A percentile compares a stretch with the other conserved stretches of the same genome.
Conservation (phyloP, 2,888 invertebrate genomes). For the Caenorhabditis sp. region DNA sequence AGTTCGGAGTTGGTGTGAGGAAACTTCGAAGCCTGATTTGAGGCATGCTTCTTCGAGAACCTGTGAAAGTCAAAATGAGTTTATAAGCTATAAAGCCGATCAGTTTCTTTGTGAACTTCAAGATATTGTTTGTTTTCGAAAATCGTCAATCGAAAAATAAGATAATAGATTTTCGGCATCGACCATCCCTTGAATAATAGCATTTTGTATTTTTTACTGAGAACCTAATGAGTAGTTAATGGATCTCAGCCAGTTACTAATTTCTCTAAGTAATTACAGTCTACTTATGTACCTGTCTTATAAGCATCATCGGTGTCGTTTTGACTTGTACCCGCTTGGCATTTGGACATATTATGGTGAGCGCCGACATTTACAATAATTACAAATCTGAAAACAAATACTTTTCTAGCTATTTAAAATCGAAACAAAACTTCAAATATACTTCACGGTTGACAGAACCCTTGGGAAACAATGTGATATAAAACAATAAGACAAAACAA, state of each 20-base stretch:
- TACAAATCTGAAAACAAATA: not conserved
- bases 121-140: no score
- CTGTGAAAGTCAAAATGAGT: slow-evolving; percentile 20
- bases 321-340: slow-evolving; percentile 49
- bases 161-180: no score
- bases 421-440: no score
- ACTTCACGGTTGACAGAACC: no score
- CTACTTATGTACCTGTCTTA: slow-evolving; percentile 43
- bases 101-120: no score
- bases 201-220: no score
- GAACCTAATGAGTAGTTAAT: no score
- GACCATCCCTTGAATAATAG: no score
- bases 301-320: slow-evolving; percentile 50
- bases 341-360: slow-evolving; percentile 59
- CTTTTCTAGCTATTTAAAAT: no score
- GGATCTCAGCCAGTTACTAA: not conserved
- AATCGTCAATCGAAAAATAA: no score
- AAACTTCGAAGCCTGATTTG: slow-evolving; percentile 80
- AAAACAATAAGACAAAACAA: not conserved
- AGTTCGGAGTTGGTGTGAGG: slow-evolving; percentile 80
- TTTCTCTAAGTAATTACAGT: not conserved
- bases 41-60: slow-evolving; percentile 83
- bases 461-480: not conserved
- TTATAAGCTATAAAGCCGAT: no score
- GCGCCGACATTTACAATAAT: slow-evolving; percentile 42